Evolutionary conservation across 1,140 invertebrate genomes (phyloP), one percentile per base, ranked within the genome.

Genomic region (Zaprionus nigranus): DNA sequence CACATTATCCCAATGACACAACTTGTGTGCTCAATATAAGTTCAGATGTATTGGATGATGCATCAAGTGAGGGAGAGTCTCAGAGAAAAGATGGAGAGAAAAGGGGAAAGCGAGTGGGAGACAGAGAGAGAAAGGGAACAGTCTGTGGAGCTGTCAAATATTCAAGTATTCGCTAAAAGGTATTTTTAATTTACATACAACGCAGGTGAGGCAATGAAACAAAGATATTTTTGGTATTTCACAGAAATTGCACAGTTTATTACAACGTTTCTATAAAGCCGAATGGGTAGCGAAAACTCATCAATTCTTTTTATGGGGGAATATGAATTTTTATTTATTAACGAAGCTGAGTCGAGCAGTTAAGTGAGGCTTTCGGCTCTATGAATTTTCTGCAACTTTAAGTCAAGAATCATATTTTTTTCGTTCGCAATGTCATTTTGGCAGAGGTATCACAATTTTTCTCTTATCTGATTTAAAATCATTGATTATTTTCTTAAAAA

Each of bases 21-120:
- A 59, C 28, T 59, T 65, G 28, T 49, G 28, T 36, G 72, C 72
- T 61, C 66, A 56, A 74, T 74, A 69, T 62, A 40, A 51, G 66
- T 59, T 69, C 38, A 46, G 59, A 64, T 60, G 56, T 56, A 64
- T 54, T 43, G 46, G 40, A 60, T 60, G 46, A 71, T 59, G 60
- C 67, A 71, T 71, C 73, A 71, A 75, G 54, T 71, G 60, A 13
- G 12, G 58, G 4, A 49, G 43, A 11, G 3, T 22, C 17, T 7
- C 46, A 17, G 7, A 30, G 13, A 17, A 13, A n/a, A n/a, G n/a
- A 20, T 11, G 5, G 24, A 26, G 26, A 7, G 28, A 34, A 24
- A 20, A 34, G 13, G 58, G 0, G 7, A 20, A 17, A 43, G 40
- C 0, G 15, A 43, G 28, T 7, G 26, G 26, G 6, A 6, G 6